Evolutionary conservation across 2,888 invertebrate genomes (phyloP), one percentile per base, ranked within the genome.

Genomic region (Anthoptus insignis): DNA sequence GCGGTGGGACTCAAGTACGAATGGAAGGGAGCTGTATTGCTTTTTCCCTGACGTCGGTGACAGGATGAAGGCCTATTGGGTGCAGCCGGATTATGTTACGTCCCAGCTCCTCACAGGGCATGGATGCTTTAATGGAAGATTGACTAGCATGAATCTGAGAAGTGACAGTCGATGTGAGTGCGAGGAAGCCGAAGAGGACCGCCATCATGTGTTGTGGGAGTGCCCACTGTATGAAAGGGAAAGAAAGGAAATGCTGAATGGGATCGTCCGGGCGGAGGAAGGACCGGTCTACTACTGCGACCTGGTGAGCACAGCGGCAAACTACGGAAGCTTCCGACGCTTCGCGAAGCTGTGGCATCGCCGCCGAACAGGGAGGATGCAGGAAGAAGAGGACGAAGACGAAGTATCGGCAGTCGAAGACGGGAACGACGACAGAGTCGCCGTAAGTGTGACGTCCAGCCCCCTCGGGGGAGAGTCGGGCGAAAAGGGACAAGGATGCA

Each of bases 21-120:
- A 67, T 19, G 74, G 76, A 0, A 56, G 73, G 49, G 74, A 78
- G 1, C 66, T 76, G 0, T 42, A 52, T 19, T 22, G 60, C 0
- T 77, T 74, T 45, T 78, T 78, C 59, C 76, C 77, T 34, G 67
- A 73, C 16, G 72, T 78, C 27, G 21, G 19, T 19, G 71, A 5
- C 0, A 47, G 76, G 9, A 61, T 73, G 8, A 19, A 13, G 9
- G 24, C 37, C 0, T 27, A 50, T 7, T 77, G 76, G 74, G 69
- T 76, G 0, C 69, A 64, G 5, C 74, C 74, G 53, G 76, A 76
- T 68, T 72, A 74, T 14, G 68, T 49, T 3, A 49, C 63, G 6
- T 74, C 73, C 0, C 72, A 75, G 59, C 37, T 74, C 2, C 63
- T 72, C n/a, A 54, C 69, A 0, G 76, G 73, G 2, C 75, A 77